Evolutionary conservation across 2,797 vertebrate genomes (phyloP).

Genomic region (Schizothorax lantsangensis): DNA sequence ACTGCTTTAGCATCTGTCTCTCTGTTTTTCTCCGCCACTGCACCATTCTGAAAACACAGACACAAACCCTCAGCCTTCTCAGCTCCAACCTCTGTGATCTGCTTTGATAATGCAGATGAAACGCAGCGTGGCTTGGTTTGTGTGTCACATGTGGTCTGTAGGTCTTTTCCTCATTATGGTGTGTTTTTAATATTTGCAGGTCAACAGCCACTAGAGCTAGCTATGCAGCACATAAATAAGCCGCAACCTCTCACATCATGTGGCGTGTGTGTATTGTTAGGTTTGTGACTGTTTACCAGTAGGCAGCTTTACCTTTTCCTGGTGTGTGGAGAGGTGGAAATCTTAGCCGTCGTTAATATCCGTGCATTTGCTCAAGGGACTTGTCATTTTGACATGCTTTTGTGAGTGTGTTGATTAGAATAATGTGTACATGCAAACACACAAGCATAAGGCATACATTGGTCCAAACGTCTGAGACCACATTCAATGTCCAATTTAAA

Average conservation of each 20-base stretch:
- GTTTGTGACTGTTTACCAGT: constrained; percentile 18
- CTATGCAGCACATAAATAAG: not conserved
- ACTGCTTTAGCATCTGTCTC: constrained; percentile 16
- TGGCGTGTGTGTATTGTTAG: not conserved
- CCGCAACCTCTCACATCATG: not conserved
- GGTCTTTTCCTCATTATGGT: not conserved
- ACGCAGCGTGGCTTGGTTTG: constrained; percentile 36
- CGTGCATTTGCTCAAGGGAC: not conserved
- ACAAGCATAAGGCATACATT: not conserved
- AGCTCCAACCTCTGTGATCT: constrained; percentile 34
- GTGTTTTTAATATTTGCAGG: constrained; percentile 17
- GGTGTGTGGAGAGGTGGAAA: constrained; percentile 23
- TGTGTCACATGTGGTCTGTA: constrained; percentile 4
- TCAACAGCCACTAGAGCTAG: constrained; percentile 1
- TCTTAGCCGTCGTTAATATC: constrained; percentile 7
- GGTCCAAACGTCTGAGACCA: not conserved
- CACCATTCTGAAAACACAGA: constrained; percentile 31
- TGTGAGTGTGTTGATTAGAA: constrained; percentile 10
- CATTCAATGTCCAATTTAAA: not conserved
- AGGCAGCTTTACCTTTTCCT: not conserved
- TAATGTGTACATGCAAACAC: not conserved
- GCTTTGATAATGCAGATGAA: constrained; percentile 54
- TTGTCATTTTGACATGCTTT: constrained; percentile 30
- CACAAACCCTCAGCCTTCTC: constrained; percentile 18
- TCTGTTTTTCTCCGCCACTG: constrained; percentile 15